Evolutionary conservation across 2,797 vertebrate genomes (phyloP), one percentile per base, ranked within the genome.

Genomic region (Tenualosa ilisha): DNA sequence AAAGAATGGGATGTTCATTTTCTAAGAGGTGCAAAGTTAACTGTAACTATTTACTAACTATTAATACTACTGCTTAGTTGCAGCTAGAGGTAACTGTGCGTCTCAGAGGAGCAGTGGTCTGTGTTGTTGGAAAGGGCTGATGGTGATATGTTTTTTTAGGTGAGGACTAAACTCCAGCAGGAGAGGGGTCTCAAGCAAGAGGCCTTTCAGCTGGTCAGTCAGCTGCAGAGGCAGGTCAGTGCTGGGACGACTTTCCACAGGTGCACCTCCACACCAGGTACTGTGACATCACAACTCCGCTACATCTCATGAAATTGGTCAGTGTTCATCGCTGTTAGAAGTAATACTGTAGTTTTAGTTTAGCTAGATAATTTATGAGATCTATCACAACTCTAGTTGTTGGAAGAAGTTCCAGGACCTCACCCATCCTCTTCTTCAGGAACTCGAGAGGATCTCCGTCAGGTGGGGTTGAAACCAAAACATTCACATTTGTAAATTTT

Each of bases 141-240:
- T 6, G 8, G n/a, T 63, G 59, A 17, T 79, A 40, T 79, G 72
- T 79, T 5, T 43, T 43, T 0, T 46, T 79, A 79, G 72, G 72
- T 79, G 37, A 79, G 72, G 72, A 79, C 17, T 46, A 79, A 87
- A 90, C 92, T 97, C 13, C 91, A 92, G 31, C 93, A 92, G 87
- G 95, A 96, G 89, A 85, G 87, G 8, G 89, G 91, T 84, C 84
- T 96, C 89, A 97, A 97, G 86, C n/a, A 88, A 6, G 91, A 92
- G 54, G 94, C 96, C 24, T 96, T 96, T 86, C 94, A 96, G 85
- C 87, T 88, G 12, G 91, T 85, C 65, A 93, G 95, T 22, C 93
- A 94, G 89, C 91, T 97, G 12, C 95, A 93, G 82, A 89, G 82
- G 87, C 93, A 93, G 86, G 90, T 96, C 1, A 85, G 92, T 84